phyloP scores from a whole-genome alignment of 2,888 invertebrate species.

The Drosophila infuscata region DNA sequence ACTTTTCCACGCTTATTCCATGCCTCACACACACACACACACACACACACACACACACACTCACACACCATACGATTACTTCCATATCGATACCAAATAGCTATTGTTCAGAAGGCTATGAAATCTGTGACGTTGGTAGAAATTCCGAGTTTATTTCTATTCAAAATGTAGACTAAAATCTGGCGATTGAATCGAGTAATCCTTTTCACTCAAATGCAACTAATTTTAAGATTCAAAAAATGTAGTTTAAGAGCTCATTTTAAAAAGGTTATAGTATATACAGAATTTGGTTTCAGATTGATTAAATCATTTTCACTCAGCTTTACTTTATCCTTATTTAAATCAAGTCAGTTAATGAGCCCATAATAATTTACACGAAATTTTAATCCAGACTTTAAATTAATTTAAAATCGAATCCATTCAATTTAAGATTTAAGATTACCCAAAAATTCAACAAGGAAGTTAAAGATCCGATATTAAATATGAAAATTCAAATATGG shows the following conservation, averaged over 20 bases:
- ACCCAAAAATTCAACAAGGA: neutral
- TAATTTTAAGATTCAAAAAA: too few species aligned
- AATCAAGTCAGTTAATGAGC: neutral
- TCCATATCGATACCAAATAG: slow-evolving; percentile 11
- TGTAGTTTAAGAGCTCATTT: neutral
- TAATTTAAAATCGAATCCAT: neutral
- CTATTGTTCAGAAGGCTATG: neutral
- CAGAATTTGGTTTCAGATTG: neutral
- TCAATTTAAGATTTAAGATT: neutral
- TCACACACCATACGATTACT: slow-evolving; percentile 17
- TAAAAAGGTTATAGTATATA: neutral
- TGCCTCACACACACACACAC: neutral
- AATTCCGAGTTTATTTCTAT: neutral
- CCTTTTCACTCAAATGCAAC: neutral
- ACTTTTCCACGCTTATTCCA: slow-evolving; percentile 18
- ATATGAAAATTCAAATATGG: neutral
- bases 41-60: neutral
- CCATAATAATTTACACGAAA: neutral
- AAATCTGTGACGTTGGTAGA: neutral
- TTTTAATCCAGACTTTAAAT: neutral
- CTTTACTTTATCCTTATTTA: neutral
- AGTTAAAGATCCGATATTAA: neutral
- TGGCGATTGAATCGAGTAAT: neutral
- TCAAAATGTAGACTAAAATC: neutral
- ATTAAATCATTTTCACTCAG: neutral